Evolutionary conservation across 2,113 vertebrate species (phyloP).

Genomic region (Myocastor coypus): DNA sequence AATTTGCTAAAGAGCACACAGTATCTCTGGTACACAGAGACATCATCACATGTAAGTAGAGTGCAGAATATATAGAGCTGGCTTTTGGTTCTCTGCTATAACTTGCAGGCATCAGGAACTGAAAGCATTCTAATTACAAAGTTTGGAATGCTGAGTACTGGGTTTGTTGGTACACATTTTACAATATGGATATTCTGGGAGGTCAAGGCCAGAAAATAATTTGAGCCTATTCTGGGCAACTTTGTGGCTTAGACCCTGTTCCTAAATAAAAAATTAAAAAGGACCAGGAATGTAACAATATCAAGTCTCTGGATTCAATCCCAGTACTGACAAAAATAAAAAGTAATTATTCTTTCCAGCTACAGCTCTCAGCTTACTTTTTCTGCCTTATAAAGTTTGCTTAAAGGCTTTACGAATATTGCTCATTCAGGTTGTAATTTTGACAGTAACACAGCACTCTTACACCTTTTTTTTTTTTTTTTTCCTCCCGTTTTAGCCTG

Average conservation of each 20-base stretch:
- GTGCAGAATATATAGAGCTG: neutral
- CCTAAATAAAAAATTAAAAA: neutral
- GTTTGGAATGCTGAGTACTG: rapidly evolving
- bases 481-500: no score
- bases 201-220: neutral
- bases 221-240: neutral
- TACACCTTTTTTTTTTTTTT: no score
- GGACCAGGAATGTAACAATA: neutral
- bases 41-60: rapidly evolving
- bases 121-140: neutral
- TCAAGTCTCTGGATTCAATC: neutral
- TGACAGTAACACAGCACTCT: neutral
- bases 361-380: neutral
- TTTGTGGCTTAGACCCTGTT: neutral
- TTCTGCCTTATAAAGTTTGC: neutral
- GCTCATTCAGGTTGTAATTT: neutral
- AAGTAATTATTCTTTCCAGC: neutral
- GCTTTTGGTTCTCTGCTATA: rapidly evolving
- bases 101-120: neutral
- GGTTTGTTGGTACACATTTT: neutral
- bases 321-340: neutral
- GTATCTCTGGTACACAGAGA: rapidly evolving
- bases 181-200: neutral
- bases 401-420: neutral
- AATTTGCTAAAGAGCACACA: neutral